A percentile compares a stretch with the other conserved stretches of the same genome.
These are phyloP conservation scores for Xiphophorus couchianus DNA, from an alignment of 2,113 vertebrate genomes.

Conservation along the genomic window DNA sequence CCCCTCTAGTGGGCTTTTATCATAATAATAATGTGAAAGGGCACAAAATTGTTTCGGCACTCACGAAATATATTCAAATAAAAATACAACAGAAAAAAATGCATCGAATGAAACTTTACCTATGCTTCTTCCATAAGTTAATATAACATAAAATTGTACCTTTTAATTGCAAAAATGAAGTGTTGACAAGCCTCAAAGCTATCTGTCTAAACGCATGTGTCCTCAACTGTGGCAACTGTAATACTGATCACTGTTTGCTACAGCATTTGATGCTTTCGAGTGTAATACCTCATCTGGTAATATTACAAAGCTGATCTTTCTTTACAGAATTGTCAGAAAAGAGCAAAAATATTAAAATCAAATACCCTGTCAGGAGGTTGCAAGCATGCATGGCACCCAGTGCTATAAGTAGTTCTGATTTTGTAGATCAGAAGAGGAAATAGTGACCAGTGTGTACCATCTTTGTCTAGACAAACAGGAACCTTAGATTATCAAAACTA, in stretches of 20 bases:
- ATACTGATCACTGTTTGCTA: slow-evolving; percentile 71
- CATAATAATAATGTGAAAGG: slow-evolving; percentile 30
- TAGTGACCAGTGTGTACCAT: slow-evolving; percentile 30
- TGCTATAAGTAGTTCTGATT: slow-evolving; percentile 26
- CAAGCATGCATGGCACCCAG: slow-evolving; percentile 15
- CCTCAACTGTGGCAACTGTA: slow-evolving; percentile 57
- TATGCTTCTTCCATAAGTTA: slow-evolving; percentile 69
- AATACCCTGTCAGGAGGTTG: slow-evolving; percentile 1
- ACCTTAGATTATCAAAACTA: slow-evolving; percentile 32
- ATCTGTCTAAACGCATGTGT: slow-evolving; percentile 51
- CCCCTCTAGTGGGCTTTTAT: slow-evolving; percentile 71
- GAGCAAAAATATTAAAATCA: slow-evolving; percentile 26
- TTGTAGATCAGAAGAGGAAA: neutral
- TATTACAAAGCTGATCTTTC: slow-evolving; percentile 45
- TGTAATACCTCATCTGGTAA: slow-evolving; percentile 70
- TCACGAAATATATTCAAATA: slow-evolving; percentile 36
- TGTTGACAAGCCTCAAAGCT: slow-evolving; percentile 55
- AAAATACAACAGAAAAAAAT: slow-evolving; percentile 35
- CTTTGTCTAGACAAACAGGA: slow-evolving; percentile 46
- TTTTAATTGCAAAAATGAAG: slow-evolving; percentile 47
- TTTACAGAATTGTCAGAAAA: slow-evolving; percentile 24
- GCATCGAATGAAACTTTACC: slow-evolving; percentile 55
- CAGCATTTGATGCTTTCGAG: slow-evolving; percentile 59
- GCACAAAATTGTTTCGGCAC: slow-evolving; percentile 37
- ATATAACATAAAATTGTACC: slow-evolving; percentile 66